Conservation (phyloP, 1,140 invertebrate genomes). For the Drosophila busckii region DNA sequence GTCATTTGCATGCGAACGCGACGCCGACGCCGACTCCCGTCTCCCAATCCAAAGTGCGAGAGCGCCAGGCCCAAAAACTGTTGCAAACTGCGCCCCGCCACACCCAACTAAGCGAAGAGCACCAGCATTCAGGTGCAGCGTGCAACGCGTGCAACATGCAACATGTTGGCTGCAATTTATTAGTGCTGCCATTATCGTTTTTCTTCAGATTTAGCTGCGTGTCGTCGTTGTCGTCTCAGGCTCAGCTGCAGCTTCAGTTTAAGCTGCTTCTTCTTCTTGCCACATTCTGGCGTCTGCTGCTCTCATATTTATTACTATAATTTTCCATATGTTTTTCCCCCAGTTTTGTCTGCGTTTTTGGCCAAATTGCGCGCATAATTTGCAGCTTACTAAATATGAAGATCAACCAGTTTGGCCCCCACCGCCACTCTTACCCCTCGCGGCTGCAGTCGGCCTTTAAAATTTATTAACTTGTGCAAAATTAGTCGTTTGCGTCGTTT, state of each 20-base stretch:
- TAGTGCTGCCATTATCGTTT: constrained; percentile 77
- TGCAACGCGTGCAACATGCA: constrained; percentile 65
- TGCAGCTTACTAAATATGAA: constrained; percentile 75
- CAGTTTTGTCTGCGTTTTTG: constrained; percentile 67
- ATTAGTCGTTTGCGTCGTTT: constrained; percentile 76
- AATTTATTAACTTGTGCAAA: constrained; percentile 76
- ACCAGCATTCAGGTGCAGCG: constrained; percentile 2
- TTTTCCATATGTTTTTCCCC: constrained; percentile 76
- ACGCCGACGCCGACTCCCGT: constrained; percentile 5
- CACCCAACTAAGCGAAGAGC: background rate
- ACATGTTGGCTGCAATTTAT: constrained; percentile 76
- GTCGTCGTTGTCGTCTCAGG: constrained; percentile 2
- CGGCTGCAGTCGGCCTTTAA: constrained; percentile 8
- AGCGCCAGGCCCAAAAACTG: too few species aligned
- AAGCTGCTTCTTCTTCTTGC: background rate
- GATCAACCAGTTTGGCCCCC: constrained; percentile 49
- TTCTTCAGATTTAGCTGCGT: constrained; percentile 66
- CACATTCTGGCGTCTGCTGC: constrained; percentile 13
- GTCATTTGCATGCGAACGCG: constrained; percentile 57
- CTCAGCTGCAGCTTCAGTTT: background rate
- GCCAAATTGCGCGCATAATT: constrained; percentile 75
- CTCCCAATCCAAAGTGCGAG: too few species aligned
- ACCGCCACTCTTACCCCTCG: background rate
- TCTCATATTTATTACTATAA: constrained; percentile 72
- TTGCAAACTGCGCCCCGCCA: constrained; percentile 51